Evolutionary conservation across 2,113 vertebrate genomes (phyloP).

Genomic region (Mionectes macconnelli): DNA sequence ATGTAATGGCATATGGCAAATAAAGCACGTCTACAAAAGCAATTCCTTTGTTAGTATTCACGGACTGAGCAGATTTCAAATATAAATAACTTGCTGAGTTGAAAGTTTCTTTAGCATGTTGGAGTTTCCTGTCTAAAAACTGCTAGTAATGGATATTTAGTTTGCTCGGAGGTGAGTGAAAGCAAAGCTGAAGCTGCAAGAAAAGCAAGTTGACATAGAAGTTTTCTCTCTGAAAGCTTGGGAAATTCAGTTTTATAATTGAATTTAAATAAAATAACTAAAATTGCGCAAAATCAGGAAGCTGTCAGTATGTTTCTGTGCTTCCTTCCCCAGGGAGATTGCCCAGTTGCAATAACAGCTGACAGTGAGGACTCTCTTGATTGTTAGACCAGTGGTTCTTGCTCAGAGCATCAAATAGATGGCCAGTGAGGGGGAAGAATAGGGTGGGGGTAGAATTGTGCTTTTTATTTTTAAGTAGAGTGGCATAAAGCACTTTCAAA

Average conservation of each 20-base stretch:
- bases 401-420: neutral
- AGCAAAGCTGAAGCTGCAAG: neutral
- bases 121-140: constrained; percentile 26
- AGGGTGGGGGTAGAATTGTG: neutral
- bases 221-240: neutral
- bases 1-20: constrained; percentile 10
- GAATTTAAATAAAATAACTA: neutral
- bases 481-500: neutral
- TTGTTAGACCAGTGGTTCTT: neutral
- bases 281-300: neutral
- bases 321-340: neutral
- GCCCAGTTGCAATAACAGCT: neutral
- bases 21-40: constrained; percentile 40
- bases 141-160: neutral
- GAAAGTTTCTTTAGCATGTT: neutral
- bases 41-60: constrained; percentile 45
- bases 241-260: neutral
- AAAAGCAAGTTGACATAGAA: neutral
- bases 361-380: neutral
- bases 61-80: constrained; percentile 60
- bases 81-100: constrained; percentile 38
- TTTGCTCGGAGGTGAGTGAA: neutral
- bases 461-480: neutral
- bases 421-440: neutral
- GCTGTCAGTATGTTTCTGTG: neutral